Percentiles rank a stretch among this genome's conserved stretches.
Evolutionary conservation across 2,888 invertebrate species (phyloP).

Genomic region (Notocelia uddmanniana): DNA sequence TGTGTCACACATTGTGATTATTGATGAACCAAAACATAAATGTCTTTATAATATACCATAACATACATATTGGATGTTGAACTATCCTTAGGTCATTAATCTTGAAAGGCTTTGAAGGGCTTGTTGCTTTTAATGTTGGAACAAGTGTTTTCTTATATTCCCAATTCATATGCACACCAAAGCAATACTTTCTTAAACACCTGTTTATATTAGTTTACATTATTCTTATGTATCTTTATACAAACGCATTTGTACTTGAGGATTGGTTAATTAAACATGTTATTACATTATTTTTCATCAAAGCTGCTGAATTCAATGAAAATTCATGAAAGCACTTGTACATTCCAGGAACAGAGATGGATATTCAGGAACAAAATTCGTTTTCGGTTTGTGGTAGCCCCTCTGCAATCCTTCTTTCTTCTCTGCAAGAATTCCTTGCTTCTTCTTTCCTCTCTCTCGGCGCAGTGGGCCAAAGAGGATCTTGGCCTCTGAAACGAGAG

Average conservation of each 20-base stretch:
- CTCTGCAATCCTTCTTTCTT: no score
- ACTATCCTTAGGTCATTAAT: slow-evolving; percentile 54
- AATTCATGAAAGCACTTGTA: no score
- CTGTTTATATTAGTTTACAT: neutral
- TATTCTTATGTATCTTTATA: neutral
- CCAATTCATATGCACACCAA: neutral
- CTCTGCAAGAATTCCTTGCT: no score
- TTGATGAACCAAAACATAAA: neutral
- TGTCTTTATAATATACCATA: neutral
- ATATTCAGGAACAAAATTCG: no score
- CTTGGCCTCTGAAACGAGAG: no score
- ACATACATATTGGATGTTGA: slow-evolving; percentile 45
- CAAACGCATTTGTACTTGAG: neutral
- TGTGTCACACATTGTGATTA: no score
- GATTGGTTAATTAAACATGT: neutral
- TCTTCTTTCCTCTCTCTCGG: no score
- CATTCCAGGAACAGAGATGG: no score
- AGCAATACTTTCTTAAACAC: neutral
- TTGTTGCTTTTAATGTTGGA: slow-evolving; percentile 48
- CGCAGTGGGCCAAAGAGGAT: no score
- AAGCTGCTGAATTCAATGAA: neutral
- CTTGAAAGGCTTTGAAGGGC: slow-evolving; percentile 54
- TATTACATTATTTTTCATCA: neutral
- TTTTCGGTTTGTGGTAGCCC: no score
- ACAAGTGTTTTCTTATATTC: slow-evolving; percentile 27